Conservation (phyloP, 2,888 invertebrate species). For the Sturmia bella region DNA sequence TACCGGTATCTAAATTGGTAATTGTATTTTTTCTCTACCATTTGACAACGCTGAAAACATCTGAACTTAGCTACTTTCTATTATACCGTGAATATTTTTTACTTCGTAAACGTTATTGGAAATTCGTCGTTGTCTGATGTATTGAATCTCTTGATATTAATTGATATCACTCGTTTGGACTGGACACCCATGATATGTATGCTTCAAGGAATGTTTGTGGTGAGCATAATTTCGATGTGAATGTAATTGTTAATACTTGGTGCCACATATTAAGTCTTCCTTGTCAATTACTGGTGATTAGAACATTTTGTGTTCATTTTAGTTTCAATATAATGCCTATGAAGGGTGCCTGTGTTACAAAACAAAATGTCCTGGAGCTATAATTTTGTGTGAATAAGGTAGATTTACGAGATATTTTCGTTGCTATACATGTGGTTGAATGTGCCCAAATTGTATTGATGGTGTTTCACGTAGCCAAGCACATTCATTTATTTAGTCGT, state of each 20-base stretch:
- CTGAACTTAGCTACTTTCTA: too few relatives aligned
- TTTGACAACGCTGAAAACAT: too few relatives aligned
- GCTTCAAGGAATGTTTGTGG: neutral
- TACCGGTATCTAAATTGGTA: too few relatives aligned
- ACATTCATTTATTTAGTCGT: neutral
- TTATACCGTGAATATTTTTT: too few relatives aligned
- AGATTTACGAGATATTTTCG: slow-evolving; percentile 53
- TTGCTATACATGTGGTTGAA: slow-evolving; percentile 8
- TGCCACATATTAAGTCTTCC: slow-evolving; percentile 37
- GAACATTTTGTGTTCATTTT: slow-evolving; percentile 5
- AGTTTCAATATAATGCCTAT: slow-evolving; percentile 16
- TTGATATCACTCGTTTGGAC: neutral
- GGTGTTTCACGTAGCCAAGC: neutral
- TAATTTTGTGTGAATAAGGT: slow-evolving; percentile 50
- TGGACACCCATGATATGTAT: slow-evolving; percentile 13
- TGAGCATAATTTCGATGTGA: slow-evolving; percentile 10
- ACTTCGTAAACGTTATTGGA: slow-evolving; percentile 40
- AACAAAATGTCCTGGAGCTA: slow-evolving; percentile 47
- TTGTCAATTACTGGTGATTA: neutral
- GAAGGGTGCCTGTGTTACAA: slow-evolving; percentile 8
- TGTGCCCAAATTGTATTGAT: slow-evolving; percentile 1
- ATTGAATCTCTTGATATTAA: neutral
- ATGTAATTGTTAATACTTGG: slow-evolving; percentile 27
- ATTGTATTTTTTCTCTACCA: too few relatives aligned
- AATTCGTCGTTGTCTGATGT: slow-evolving; percentile 34